Conservation (phyloP, 35 echinoderm and acorn worm genomes). For the Amphiura filiformis region DNA sequence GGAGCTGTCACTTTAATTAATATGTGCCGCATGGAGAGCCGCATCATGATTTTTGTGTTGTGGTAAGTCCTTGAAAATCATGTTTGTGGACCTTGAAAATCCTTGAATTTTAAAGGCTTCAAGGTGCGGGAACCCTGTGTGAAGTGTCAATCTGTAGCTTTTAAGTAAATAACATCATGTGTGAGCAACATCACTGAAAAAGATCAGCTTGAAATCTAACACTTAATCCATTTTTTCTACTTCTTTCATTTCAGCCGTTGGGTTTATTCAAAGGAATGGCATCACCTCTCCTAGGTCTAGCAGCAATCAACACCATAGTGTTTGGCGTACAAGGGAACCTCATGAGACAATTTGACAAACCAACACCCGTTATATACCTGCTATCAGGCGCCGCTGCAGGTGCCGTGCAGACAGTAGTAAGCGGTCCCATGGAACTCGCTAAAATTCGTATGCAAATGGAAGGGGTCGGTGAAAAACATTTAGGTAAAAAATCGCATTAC, state of each 20-base stretch:
- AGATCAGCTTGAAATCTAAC: no score
- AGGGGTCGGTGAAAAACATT: conserved; percentile 57
- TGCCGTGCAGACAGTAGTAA: conserved; percentile 67
- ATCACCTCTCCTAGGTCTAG: conserved; percentile 78
- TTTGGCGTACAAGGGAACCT: conserved; percentile 97
- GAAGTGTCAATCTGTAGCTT: no score
- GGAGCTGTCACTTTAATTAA: no score
- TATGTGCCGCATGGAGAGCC: no score
- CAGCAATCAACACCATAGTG: conserved; percentile 80
- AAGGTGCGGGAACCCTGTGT: no score
- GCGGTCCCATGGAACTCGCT: conserved; percentile 94
- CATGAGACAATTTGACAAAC: conserved; percentile 70
- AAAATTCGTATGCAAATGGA: conserved; percentile 87
- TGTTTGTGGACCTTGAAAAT: no score
- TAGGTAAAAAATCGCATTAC: conserved; percentile 39
- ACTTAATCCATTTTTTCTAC: no score
- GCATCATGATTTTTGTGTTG: no score
- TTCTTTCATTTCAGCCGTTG: conserved; percentile 65
- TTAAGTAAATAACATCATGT: no score
- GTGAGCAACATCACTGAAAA: no score
- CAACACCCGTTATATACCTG: conserved; percentile 71
- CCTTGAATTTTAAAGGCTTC: no score
- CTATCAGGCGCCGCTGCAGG: conserved; percentile 66
- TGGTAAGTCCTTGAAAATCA: no score
- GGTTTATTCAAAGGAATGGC: conserved; percentile 96